Percentiles rank a stretch among this genome's conserved stretches.
These are phyloP conservation scores for Maccullochella peelii DNA, from an alignment of 2,113 vertebrate genomes.

Conservation along the genomic window DNA sequence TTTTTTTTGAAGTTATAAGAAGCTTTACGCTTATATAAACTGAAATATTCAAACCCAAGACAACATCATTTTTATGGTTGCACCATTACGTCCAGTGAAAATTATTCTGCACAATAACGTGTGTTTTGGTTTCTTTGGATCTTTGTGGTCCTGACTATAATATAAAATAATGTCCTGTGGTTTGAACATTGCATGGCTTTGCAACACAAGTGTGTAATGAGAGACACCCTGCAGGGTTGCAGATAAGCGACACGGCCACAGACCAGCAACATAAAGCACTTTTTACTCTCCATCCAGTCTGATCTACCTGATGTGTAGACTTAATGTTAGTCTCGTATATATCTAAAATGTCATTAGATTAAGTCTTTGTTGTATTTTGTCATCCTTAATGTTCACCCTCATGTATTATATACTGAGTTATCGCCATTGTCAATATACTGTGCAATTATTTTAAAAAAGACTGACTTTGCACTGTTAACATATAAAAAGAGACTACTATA, in stretches of 20 bases:
- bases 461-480: constrained; percentile 4
- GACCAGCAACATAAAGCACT: neutral
- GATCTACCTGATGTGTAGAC: neutral
- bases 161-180: neutral
- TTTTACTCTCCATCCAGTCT: neutral
- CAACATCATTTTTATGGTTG: neutral
- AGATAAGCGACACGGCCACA: neutral
- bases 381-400: neutral
- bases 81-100: neutral
- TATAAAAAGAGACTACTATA: neutral
- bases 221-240: neutral
- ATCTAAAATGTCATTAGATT: neutral
- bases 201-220: neutral
- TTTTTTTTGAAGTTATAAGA: neutral
- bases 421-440: neutral
- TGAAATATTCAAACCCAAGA: neutral
- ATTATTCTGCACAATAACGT: neutral
- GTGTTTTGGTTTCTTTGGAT: constrained; percentile 1
- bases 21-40: neutral
- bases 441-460: neutral
- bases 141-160: neutral
- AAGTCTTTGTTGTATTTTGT: constrained; percentile 3
- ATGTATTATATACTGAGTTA: neutral
- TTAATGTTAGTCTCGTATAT: neutral
- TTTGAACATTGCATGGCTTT: constrained; percentile 25